Conservation (phyloP, 2,888 invertebrate species). For the Drosophila koepferae region DNA sequence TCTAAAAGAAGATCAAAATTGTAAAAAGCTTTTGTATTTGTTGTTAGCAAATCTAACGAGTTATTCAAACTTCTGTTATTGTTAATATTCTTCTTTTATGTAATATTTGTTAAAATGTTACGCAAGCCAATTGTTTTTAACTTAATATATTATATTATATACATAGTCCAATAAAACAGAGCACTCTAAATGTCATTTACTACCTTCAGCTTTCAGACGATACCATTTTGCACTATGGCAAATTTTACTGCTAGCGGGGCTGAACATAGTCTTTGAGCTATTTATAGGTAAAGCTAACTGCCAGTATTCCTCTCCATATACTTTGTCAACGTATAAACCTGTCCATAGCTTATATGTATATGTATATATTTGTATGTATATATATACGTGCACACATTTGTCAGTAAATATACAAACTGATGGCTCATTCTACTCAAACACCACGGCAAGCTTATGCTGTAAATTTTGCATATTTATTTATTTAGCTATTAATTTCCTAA, state of each 20-base stretch:
- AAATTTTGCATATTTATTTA: constrained; percentile 69
- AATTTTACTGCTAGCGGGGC: not conserved
- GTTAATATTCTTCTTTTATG: too few relatives aligned
- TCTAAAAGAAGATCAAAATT: too few relatives aligned
- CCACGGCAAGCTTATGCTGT: constrained; percentile 46
- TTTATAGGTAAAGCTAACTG: not conserved
- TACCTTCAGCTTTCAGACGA: not conserved
- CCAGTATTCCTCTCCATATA: not conserved
- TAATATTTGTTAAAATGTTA: too few relatives aligned
- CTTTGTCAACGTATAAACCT: not conserved
- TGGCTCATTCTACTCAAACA: constrained; percentile 52
- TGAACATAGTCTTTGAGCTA: constrained; percentile 13
- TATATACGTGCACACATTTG: constrained; percentile 13
- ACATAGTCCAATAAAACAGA: not conserved
- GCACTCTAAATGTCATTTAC: not conserved
- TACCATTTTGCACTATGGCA: not conserved
- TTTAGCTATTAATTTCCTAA: constrained; percentile 56
- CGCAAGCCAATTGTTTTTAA: too few relatives aligned
- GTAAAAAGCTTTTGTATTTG: too few relatives aligned
- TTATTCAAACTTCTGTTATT: too few relatives aligned
- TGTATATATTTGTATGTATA: not conserved
- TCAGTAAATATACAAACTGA: constrained; percentile 27
- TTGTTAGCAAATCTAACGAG: too few relatives aligned
- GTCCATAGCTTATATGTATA: not conserved
- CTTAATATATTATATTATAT: too few relatives aligned